Conservation (phyloP, 2,888 invertebrate species). For the Xylocampa areola region DNA sequence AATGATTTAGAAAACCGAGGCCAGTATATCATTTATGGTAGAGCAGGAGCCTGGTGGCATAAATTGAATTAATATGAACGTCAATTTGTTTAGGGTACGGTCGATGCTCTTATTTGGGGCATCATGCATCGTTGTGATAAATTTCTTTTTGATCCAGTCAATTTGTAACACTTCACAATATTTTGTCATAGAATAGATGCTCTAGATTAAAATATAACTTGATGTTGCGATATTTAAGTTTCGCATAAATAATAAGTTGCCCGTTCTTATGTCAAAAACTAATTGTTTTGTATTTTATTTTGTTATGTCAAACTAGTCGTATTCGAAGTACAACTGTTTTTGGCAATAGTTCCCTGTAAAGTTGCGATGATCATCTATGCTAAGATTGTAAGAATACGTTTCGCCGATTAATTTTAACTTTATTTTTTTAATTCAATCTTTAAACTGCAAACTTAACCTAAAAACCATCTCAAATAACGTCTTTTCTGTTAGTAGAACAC, state of each 20-base stretch:
- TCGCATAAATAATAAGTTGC: too few relatives aligned
- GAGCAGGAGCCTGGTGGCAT: slow-evolving; percentile 65
- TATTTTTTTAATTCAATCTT: too few relatives aligned
- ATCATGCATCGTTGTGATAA: slow-evolving; percentile 35
- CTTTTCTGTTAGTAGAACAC: slow-evolving; percentile 41
- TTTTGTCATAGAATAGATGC: slow-evolving; percentile 10
- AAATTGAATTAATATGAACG: slow-evolving; percentile 81
- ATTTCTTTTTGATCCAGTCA: slow-evolving; percentile 49
- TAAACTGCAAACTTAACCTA: slow-evolving; percentile 12
- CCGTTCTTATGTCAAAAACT: too few relatives aligned
- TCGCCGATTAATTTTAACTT: too few relatives aligned
- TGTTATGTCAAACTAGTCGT: too few relatives aligned
- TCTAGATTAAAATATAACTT: slow-evolving; percentile 9
- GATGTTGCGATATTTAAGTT: slow-evolving; percentile 4
- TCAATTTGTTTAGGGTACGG: slow-evolving; percentile 72
- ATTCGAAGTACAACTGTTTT: too few relatives aligned
- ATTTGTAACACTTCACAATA: slow-evolving; percentile 44
- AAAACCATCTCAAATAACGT: slow-evolving; percentile 27
- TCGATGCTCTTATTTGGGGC: slow-evolving; percentile 66
- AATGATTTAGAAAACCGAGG: slow-evolving; percentile 80
- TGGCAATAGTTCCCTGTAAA: too few relatives aligned
- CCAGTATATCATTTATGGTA: slow-evolving; percentile 70
- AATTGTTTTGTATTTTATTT: too few relatives aligned
- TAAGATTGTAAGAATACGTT: too few relatives aligned
- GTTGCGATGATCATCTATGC: too few relatives aligned